phyloP scores from a whole-genome alignment of 2,113 vertebrate genomes.

The Thalassarche chlororhynchos region DNA sequence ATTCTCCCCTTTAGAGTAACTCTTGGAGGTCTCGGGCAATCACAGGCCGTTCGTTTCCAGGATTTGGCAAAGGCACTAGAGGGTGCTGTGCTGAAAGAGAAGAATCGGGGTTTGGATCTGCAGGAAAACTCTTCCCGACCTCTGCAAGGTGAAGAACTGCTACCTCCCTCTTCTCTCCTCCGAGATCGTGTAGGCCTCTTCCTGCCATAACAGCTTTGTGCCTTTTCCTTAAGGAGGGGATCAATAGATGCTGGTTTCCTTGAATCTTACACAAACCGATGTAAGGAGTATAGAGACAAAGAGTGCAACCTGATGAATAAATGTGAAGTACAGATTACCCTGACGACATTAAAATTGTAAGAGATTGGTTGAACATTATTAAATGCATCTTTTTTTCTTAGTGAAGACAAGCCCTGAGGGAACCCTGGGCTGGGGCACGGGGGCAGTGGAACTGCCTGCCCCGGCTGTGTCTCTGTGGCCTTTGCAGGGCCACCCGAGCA shows the following conservation, averaged over 20 bases:
- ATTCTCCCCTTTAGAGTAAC: background rate
- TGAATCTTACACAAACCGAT: background rate
- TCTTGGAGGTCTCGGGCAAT: background rate
- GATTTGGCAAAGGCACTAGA: background rate
- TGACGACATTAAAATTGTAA: background rate
- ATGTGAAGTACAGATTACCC: background rate
- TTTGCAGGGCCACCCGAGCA: background rate
- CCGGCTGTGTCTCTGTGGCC: background rate
- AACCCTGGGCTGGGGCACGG: accelerated
- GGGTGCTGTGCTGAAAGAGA: background rate
- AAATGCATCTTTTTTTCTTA: background rate
- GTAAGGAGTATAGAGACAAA: background rate
- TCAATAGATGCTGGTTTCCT: background rate
- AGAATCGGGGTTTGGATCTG: accelerated
- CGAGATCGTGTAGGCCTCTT: accelerated
- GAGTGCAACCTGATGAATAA: background rate
- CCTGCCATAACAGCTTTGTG: background rate
- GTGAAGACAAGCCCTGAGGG: background rate
- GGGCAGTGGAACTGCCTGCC: background rate
- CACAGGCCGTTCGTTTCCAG: background rate
- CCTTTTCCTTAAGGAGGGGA: background rate
- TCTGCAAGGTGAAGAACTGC: background rate
- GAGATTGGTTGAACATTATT: background rate
- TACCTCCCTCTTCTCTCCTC: background rate
- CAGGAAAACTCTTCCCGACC: background rate